phyloP scores from a whole-genome alignment of 1,140 invertebrate genomes.

The Drosophila repletoides region DNA sequence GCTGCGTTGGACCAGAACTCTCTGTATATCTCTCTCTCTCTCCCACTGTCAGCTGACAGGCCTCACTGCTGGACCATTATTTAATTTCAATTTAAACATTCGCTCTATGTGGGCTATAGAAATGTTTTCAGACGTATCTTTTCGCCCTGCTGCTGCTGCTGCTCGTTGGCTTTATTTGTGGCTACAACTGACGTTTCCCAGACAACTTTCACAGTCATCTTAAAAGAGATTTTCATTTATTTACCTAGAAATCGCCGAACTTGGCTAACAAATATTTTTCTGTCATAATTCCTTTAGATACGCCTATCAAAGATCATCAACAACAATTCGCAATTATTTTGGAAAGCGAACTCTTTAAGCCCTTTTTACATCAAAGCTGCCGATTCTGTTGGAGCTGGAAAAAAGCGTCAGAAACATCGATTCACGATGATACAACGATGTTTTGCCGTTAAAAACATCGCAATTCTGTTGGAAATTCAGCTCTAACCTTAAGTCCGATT shows the following conservation, averaged over 20 bases:
- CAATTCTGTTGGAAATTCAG: too few species aligned
- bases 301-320: constrained; percentile 3
- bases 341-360: neutral
- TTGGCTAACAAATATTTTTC: neutral
- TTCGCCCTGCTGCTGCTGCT: too few species aligned
- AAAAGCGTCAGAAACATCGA: too few species aligned
- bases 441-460: too few species aligned
- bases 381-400: too few species aligned
- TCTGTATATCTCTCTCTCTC: neutral
- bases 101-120: neutral
- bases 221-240: neutral
- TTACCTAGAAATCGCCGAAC: constrained; percentile 14
- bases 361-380: neutral
- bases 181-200: constrained; percentile 34
- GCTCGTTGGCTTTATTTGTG: constrained; percentile 6
- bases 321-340: constrained; percentile 19
- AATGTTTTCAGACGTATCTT: neutral
- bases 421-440: too few species aligned
- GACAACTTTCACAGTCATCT: neutral
- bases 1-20: constrained; percentile 8
- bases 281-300: constrained; percentile 5
- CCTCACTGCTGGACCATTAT: constrained; percentile 8
- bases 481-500: too few species aligned
- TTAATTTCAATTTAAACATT: constrained; percentile 35
- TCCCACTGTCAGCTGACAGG: constrained; percentile 1